Evolutionary conservation across 2,797 vertebrate species (phyloP).

Genomic region (Serranus cabrilla): DNA sequence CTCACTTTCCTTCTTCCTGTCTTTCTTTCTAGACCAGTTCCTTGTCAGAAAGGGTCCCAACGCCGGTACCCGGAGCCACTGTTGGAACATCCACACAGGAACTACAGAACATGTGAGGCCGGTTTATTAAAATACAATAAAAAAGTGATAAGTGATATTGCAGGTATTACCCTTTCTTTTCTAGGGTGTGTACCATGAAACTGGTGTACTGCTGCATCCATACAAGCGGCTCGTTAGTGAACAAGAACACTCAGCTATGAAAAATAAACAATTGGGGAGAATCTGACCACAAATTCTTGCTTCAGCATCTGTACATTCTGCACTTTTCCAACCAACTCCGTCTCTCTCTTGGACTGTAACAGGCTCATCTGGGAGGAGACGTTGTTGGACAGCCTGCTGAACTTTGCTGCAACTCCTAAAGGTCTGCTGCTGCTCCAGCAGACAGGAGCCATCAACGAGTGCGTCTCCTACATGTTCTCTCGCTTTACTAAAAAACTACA

Average conservation of each 20-base stretch:
- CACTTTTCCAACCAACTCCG: too few species aligned
- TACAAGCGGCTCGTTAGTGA: too few species aligned
- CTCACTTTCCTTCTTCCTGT: not conserved
- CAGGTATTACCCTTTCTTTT: not conserved
- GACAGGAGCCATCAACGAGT: conserved; percentile 91
- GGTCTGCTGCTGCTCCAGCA: conserved; percentile 93
- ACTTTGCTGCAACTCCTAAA: conserved; percentile 94
- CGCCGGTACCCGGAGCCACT: conserved; percentile 85
- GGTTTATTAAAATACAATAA: not conserved
- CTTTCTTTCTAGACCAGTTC: conserved; percentile 84
- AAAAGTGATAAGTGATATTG: not conserved
- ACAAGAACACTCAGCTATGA: too few species aligned
- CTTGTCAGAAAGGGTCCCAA: conserved; percentile 88
- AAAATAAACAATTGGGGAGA: too few species aligned
- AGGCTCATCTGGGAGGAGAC: conserved; percentile 94
- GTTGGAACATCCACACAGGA: conserved; percentile 77
- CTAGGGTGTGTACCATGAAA: too few species aligned
- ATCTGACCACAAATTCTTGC: too few species aligned
- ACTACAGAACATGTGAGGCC: conserved; percentile 86
- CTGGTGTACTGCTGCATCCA: too few species aligned
- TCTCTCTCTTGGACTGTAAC: conserved; percentile 16
- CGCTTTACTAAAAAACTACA: conserved; percentile 92
- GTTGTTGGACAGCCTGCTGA: conserved; percentile 93
- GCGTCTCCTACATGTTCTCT: conserved; percentile 93
- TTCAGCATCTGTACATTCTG: too few species aligned